Base-by-base conservation (phyloP, 2,113 vertebrate species). In the Mastomys natalensis region DNA sequence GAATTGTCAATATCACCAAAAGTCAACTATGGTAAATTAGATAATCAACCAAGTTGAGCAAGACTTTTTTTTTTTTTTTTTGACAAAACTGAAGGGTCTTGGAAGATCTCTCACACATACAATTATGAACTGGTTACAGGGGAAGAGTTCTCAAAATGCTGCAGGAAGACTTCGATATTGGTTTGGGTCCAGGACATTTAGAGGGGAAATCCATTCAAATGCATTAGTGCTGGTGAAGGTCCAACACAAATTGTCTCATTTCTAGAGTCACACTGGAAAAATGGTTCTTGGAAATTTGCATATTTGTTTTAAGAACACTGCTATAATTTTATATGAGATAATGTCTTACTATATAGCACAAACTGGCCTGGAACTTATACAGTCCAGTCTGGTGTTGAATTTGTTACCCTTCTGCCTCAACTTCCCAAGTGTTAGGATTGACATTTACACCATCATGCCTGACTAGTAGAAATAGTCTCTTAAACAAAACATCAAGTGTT, bases 21-120 rank as follows among this genome's bases (percentile, higher is more conserved):
- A 93, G 58, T 92, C 72, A 90, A 94, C 90, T 89, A 60, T 17
- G 34, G 48, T 74, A 31, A 96, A 76, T 80, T 89, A 91, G 73
- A 55, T 21, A 88, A 62, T 74, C 92, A 45, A 87, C 8, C 40
- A 94, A 76, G 19, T 51, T 90, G 43, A 43, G 9, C 64, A 80
- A 94, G 92, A 94, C 48, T 0, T 87, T n/a, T 37, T 4, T 34
- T 7, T 4, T 34, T 7, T 31, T 29, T 95, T 89, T 40, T 86
- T 26, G 11, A 17, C 15, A 90, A 94, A 93, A 91, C 40, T 16
- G 31, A 78, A 66, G 7, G 48, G 11, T 86, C 29, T 51, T 91
- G 87, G 60, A 86, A 93, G 51, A 89, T 68, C 68, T 93, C 45
- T 87, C 74, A 78, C 34, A 77, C 66, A 16, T 64, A 51, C 82